A percentile compares a stretch with the other conserved stretches of the same genome.
Conservation (phyloP, 2,888 invertebrate species). For the Drosophila paranaensis region DNA sequence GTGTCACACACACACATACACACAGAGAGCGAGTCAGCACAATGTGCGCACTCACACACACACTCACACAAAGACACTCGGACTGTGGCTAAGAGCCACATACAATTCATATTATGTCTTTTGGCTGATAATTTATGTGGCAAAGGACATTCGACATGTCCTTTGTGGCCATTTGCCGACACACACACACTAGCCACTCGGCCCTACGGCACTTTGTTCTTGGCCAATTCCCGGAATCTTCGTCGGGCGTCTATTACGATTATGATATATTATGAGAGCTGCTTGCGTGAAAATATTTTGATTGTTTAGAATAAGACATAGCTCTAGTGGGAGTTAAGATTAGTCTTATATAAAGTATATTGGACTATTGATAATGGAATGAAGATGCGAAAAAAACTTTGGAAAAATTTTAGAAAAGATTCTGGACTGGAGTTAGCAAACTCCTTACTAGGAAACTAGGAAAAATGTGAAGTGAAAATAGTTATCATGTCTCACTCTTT, state of each 20-base stretch:
- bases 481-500: neutral
- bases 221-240: slow-evolving; percentile 49
- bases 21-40: slow-evolving; percentile 57
- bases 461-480: too few relatives aligned
- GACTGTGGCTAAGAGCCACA: slow-evolving; percentile 27
- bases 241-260: slow-evolving; percentile 39
- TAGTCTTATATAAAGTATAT: too few relatives aligned
- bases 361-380: too few relatives aligned
- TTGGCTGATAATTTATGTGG: slow-evolving; percentile 65
- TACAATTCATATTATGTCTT: slow-evolving; percentile 56
- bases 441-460: too few relatives aligned
- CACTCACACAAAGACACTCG: neutral
- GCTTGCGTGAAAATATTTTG: slow-evolving; percentile 73
- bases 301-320: too few relatives aligned
- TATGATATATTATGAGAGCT: slow-evolving; percentile 61
- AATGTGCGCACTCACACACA: slow-evolving; percentile 15
- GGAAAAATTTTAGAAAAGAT: too few relatives aligned
- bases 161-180: slow-evolving; percentile 63
- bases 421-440: too few relatives aligned
- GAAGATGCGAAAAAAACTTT: too few relatives aligned
- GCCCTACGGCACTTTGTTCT: neutral
- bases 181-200: slow-evolving; percentile 43
- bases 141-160: slow-evolving; percentile 71
- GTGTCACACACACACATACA: slow-evolving; percentile 58
- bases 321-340: too few relatives aligned